Conservation (phyloP, 2,113 vertebrate species). For the Myrmophylax atrothorax region DNA sequence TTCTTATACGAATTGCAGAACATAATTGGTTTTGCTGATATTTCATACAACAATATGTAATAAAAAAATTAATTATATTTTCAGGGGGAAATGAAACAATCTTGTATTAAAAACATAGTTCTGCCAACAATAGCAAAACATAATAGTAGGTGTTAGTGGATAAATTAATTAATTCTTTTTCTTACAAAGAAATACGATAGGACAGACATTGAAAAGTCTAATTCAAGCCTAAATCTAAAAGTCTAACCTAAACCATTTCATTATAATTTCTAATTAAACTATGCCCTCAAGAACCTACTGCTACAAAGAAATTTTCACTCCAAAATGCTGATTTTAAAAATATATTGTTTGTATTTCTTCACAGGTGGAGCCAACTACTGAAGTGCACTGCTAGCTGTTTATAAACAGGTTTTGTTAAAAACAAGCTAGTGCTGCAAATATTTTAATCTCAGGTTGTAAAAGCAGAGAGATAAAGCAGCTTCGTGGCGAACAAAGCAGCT, state of each 20-base stretch:
- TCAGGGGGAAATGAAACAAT: background rate
- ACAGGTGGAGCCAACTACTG: background rate
- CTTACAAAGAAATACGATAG: background rate
- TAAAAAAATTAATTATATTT: background rate
- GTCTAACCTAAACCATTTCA: background rate
- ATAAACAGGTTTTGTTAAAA: background rate
- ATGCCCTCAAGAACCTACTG: background rate
- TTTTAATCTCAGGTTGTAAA: slow-evolving; percentile 8
- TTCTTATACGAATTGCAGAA: background rate
- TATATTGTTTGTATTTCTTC: background rate
- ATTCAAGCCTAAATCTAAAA: background rate
- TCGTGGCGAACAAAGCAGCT: slow-evolving; percentile 10
- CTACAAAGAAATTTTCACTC: background rate
- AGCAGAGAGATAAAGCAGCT: background rate
- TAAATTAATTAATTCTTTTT: background rate
- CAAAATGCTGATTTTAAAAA: background rate
- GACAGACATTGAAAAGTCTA: background rate
- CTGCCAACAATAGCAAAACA: background rate
- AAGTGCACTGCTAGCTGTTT: background rate
- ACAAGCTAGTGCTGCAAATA: background rate
- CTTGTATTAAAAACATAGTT: background rate
- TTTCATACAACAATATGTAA: background rate
- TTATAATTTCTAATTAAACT: background rate
- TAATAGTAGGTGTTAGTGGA: background rate
- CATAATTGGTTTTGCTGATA: background rate